Evolutionary conservation across 2,797 vertebrate species (phyloP).

Genomic region (Pristis pectinata): DNA sequence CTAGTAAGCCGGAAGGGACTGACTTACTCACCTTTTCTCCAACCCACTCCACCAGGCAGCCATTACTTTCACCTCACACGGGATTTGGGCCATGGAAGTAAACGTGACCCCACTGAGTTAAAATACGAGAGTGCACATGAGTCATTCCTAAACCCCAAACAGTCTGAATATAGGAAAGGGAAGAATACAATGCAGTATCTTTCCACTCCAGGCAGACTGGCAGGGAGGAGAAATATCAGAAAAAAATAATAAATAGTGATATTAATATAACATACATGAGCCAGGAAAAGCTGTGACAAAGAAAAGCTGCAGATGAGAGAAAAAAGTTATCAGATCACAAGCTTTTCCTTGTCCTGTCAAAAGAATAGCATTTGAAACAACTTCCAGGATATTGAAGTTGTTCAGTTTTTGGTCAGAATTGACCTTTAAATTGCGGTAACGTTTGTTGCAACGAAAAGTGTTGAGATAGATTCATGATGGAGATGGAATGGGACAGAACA

Average conservation of each 20-base stretch:
- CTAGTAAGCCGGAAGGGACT: background rate
- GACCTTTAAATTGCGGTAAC: background rate
- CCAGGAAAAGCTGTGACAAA: background rate
- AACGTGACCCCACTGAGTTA: background rate
- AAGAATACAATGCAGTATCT: background rate
- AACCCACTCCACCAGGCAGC: background rate
- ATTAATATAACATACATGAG: no score
- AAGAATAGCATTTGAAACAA: background rate
- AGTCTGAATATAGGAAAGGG: background rate
- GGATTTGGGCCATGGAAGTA: background rate
- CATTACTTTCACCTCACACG: background rate
- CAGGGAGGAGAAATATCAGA: background rate
- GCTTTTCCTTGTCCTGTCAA: background rate
- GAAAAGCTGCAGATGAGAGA: background rate
- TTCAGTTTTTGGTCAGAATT: background rate
- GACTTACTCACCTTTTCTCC: background rate
- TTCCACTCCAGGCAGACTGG: background rate
- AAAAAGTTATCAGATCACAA: background rate
- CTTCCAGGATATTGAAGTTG: background rate
- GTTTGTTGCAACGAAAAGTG: background rate
- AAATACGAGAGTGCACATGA: background rate
- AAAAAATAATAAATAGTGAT: background rate
- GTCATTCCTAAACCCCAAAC: background rate
- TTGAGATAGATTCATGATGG: background rate
- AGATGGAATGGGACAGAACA: background rate